These are phyloP conservation scores for Zaprionus taronus DNA, from an alignment of 1,140 invertebrate species.

Conservation along the genomic window DNA sequence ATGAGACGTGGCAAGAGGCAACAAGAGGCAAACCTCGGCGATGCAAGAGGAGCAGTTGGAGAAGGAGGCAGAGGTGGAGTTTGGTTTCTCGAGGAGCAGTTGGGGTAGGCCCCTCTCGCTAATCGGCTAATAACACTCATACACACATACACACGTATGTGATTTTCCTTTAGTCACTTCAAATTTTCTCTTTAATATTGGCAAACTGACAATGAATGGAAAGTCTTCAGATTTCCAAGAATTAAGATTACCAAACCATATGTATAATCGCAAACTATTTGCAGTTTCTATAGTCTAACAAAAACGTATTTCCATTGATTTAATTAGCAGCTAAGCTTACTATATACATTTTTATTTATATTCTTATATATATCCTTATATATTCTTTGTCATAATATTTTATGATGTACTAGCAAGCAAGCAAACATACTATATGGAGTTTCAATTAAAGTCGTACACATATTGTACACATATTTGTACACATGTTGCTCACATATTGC, in stretches of 20 bases:
- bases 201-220: slow-evolving; percentile 1
- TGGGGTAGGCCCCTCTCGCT: slow-evolving; percentile 10
- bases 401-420: too few species aligned
- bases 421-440: too few species aligned
- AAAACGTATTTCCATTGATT: too few species aligned
- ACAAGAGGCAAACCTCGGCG: slow-evolving; percentile 18
- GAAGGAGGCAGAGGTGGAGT: slow-evolving; percentile 2
- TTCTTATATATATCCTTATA: too few species aligned
- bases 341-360: too few species aligned
- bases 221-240: not conserved
- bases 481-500: too few species aligned
- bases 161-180: not conserved
- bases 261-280: not conserved
- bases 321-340: too few species aligned
- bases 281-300: too few species aligned
- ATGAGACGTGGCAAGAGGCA: slow-evolving; percentile 47
- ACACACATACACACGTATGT: not conserved
- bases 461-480: too few species aligned
- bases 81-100: not conserved
- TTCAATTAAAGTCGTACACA: too few species aligned
- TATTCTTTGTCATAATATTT: too few species aligned
- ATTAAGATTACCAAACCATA: not conserved
- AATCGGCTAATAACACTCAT: slow-evolving; percentile 42
- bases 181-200: slow-evolving; percentile 7
- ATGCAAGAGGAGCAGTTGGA: not conserved